Conservation (phyloP, 1,140 invertebrate species). For the Steinernema khuongi region DNA sequence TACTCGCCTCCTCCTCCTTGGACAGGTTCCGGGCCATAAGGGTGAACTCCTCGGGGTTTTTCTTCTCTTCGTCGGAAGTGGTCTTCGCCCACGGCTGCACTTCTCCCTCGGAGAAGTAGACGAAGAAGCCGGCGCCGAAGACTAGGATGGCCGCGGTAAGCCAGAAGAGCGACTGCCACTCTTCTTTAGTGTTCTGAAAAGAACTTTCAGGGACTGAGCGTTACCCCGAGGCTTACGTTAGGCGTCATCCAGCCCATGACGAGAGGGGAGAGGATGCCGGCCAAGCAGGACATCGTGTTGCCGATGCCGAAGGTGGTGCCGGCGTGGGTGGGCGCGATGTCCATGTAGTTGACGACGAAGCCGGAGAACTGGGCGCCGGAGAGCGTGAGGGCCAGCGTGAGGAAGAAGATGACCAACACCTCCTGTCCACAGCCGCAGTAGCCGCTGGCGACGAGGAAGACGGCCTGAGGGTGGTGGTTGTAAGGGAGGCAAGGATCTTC, state of each 20-base stretch:
- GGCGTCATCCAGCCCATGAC: no score
- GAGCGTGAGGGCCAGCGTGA: constrained; percentile 59
- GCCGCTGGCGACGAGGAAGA: constrained; percentile 52
- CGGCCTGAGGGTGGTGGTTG: constrained; percentile 32
- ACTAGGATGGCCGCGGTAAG: constrained; percentile 58
- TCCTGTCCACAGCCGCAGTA: constrained; percentile 53
- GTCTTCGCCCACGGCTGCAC: constrained; percentile 49
- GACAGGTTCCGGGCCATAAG: background rate
- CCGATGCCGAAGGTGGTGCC: constrained; percentile 12
- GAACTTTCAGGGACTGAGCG: background rate
- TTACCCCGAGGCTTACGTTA: constrained; percentile 10
- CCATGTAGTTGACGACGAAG: constrained; percentile 64
- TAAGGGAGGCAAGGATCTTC: constrained; percentile 5
- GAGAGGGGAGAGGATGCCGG: no score
- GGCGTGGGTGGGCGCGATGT: constrained; percentile 61
- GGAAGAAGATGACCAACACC: constrained; percentile 50
- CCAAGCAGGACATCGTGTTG: background rate
- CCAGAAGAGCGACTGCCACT: constrained; percentile 61
- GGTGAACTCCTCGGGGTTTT: background rate
- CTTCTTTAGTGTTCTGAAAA: constrained; percentile 57
- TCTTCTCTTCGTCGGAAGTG: background rate
- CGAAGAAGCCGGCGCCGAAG: constrained; percentile 56
- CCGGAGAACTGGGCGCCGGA: constrained; percentile 63
- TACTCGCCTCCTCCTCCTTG: background rate
- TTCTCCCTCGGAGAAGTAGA: constrained; percentile 57